Evolutionary conservation across 2,797 vertebrate species (phyloP).

Genomic region (Atherinosoma microstoma): DNA sequence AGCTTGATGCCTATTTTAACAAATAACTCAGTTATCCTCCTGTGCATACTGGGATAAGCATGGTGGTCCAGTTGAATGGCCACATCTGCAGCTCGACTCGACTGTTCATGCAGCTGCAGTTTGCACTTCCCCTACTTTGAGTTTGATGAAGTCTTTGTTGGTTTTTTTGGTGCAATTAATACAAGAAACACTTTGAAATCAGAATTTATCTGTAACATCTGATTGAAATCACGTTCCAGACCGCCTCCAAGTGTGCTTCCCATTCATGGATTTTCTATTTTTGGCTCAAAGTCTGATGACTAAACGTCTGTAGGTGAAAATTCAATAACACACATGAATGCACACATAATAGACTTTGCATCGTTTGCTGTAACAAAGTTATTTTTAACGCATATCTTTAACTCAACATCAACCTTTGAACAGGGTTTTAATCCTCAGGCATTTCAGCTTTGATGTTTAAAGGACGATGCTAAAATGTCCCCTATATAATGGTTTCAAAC

Average conservation of each 20-base stretch:
- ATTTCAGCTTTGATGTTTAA: too few species aligned
- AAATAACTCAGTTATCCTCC: too few species aligned
- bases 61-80: too few species aligned
- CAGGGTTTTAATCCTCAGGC: too few species aligned
- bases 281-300: background rate
- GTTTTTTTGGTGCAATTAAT: too few species aligned
- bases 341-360: background rate
- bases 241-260: background rate
- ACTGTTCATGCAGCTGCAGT: too few species aligned
- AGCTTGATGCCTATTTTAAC: too few species aligned
- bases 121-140: too few species aligned
- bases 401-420: background rate
- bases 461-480: background rate
- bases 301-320: background rate
- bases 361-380: background rate
- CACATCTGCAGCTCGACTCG: too few species aligned
- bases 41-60: too few species aligned
- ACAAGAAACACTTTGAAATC: background rate
- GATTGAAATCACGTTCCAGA: background rate
- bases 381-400: background rate
- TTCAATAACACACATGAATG: background rate
- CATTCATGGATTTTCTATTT: background rate
- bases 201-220: background rate
- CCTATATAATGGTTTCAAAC: background rate
- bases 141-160: too few species aligned